phyloP scores from a whole-genome alignment of 2,113 vertebrate species.

The Ailuropoda melanoleuca region DNA sequence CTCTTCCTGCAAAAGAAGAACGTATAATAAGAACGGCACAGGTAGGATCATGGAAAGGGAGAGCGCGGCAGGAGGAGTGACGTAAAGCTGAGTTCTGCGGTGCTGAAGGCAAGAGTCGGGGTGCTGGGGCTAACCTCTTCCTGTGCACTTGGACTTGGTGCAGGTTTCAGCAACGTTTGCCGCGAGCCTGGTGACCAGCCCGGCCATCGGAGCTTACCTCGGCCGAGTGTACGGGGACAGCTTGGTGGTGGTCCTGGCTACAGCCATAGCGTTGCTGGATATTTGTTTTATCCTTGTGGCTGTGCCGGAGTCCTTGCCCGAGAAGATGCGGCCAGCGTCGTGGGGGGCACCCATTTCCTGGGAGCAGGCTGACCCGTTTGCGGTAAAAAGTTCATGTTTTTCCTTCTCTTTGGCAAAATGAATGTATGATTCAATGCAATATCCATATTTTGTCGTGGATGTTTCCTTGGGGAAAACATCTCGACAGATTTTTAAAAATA shows the following conservation, averaged over 20 bases:
- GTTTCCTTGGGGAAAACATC: background rate
- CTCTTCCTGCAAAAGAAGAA: background rate
- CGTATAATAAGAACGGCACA: background rate
- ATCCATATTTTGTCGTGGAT: background rate
- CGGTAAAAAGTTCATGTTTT: conserved; percentile 81
- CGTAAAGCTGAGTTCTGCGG: rapidly evolving
- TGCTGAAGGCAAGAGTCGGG: background rate
- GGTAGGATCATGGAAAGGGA: background rate
- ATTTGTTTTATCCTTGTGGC: conserved; percentile 93
- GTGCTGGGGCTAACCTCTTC: rapidly evolving
- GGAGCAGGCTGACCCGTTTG: conserved; percentile 94
- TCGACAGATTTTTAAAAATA: background rate
- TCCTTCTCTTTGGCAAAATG: background rate
- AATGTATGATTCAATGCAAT: background rate
- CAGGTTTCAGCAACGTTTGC: conserved; percentile 94
- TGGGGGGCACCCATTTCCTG: conserved; percentile 94
- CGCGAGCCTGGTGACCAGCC: conserved; percentile 91
- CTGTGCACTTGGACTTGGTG: background rate
- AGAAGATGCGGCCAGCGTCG: conserved; percentile 92
- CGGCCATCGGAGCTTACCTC: conserved; percentile 92
- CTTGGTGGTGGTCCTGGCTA: conserved; percentile 91
- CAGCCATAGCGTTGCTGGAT: conserved; percentile 91
- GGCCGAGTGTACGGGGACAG: conserved; percentile 90
- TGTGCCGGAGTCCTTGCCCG: conserved; percentile 90
- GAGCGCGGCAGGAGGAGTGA: background rate